These are phyloP conservation scores for Ericerus pela DNA, from an alignment of 1,140 invertebrate genomes.

Conservation along the genomic window DNA sequence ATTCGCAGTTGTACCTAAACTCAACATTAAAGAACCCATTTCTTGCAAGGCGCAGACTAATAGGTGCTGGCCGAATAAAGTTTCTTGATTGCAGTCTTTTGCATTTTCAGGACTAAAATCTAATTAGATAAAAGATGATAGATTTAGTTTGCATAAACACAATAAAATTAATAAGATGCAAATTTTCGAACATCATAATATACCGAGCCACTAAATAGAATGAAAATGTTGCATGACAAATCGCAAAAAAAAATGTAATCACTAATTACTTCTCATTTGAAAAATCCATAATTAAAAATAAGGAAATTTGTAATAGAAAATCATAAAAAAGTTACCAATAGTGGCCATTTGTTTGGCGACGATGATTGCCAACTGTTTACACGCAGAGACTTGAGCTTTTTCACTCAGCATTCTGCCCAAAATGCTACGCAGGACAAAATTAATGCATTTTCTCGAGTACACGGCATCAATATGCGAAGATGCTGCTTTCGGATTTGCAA, in stretches of 20 bases:
- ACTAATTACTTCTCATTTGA: slow-evolving; percentile 4
- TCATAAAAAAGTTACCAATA: slow-evolving; percentile 40
- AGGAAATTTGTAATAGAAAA: background rate
- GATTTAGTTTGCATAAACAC: background rate
- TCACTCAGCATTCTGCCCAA: slow-evolving; percentile 88
- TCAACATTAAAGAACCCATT: slow-evolving; percentile 65
- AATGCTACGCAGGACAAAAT: slow-evolving; percentile 81
- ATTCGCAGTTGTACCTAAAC: slow-evolving; percentile 80
- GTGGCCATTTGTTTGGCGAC: slow-evolving; percentile 90
- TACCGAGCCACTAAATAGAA: background rate
- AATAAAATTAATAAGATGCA: background rate
- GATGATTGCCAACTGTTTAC: slow-evolving; percentile 83
- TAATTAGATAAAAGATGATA: slow-evolving; percentile 24
- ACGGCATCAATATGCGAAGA: slow-evolving; percentile 93
- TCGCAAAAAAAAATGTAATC: slow-evolving; percentile 1
- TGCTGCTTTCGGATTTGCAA: slow-evolving; percentile 77
- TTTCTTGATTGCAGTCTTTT: slow-evolving; percentile 77
- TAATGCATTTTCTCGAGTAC: slow-evolving; percentile 92
- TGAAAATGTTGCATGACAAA: background rate
- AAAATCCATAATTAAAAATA: background rate
- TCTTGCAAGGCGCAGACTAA: slow-evolving; percentile 88
- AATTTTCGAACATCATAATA: background rate
- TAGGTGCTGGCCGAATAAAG: slow-evolving; percentile 83
- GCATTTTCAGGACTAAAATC: slow-evolving; percentile 81
- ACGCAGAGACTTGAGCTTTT: slow-evolving; percentile 87